Conservation (phyloP, 2,888 invertebrate species). For the Eupithecia tripunctaria region DNA sequence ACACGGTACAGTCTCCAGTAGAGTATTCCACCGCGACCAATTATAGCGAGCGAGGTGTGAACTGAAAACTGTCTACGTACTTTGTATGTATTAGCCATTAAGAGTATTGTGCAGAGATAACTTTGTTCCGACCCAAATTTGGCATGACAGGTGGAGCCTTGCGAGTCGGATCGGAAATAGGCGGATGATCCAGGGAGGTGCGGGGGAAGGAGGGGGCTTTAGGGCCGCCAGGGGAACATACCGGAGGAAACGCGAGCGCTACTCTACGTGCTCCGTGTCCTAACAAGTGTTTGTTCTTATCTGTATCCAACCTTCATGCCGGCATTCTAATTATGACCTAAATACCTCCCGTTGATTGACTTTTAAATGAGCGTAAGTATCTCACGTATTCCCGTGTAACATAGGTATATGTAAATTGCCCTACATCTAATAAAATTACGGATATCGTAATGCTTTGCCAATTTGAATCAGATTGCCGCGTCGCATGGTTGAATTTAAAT, state of each 20-base stretch:
- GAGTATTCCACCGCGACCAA: constrained; percentile 52
- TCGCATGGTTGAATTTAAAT: constrained; percentile 30
- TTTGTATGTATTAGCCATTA: constrained; percentile 58
- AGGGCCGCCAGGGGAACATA: constrained; percentile 61
- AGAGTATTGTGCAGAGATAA: constrained; percentile 65
- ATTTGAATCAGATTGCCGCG: constrained; percentile 31
- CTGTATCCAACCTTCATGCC: constrained; percentile 27
- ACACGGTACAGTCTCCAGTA: constrained; percentile 52
- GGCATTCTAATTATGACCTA: constrained; percentile 27
- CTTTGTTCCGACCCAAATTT: constrained; percentile 77
- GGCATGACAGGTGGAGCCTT: constrained; percentile 64
- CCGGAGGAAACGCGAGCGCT: constrained; percentile 46
- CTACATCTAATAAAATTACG: constrained; percentile 21
- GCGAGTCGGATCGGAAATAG: constrained; percentile 61
- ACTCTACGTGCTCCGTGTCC: constrained; percentile 41
- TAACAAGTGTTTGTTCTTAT: constrained; percentile 44
- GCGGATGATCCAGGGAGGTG: constrained; percentile 68
- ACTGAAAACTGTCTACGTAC: constrained; percentile 46
- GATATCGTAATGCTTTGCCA: constrained; percentile 27
- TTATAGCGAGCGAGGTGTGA: constrained; percentile 47
- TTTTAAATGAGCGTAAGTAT: constrained; percentile 15
- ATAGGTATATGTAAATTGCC: constrained; percentile 13
- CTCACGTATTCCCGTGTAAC: constrained; percentile 15
- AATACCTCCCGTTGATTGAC: constrained; percentile 19
- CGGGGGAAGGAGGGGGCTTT: constrained; percentile 60